Base-by-base conservation (phyloP, 1,140 invertebrate species). In the Apis cerana region DNA sequence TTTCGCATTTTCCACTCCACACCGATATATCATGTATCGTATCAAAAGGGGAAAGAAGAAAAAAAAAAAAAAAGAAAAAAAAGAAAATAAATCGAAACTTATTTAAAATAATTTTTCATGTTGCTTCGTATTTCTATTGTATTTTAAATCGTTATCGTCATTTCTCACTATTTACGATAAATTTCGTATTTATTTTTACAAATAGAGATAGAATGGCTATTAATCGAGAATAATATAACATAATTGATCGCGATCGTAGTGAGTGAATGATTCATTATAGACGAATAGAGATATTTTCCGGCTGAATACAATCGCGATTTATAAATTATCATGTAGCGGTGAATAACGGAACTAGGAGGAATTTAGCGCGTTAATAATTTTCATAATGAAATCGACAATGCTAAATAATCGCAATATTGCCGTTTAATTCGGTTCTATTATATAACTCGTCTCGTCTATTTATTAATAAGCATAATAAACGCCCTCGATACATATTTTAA, bases 371-470 rank as follows among this genome's bases (percentile, higher is more conserved):
- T 50, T 80, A 64, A 72, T 27, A 23, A 59, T 80, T 54, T 7
- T 0, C 15, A 1, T 52, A 21, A 72, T 13, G 15, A 52, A 19
- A 70, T 70, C 43, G 48, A 70, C 27, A 56, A 50, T 15, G n/a
- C n/a, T 21, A 15, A 62, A 71, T 72, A 71, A 62, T 62, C 19
- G 19, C 23, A 54, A 80, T 43, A 62, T 72, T 43, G 58, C 17
- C 15, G 50, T 65, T 48, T 27, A 54, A 72, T 64, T 74, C 43
- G 12, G 1, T 7, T 12, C 50, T 4, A 64, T 64, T 54, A 43
- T 54, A 43, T 56, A 54, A 54, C 43, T 21, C 13, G 5, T 2
- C 17, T 52, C 10, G 13, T 15, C 7, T 23, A 54, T 17, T 54
- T 65, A 67, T 54, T 54, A 76, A n/a, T 21, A 4, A 0, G 23